Evolutionary conservation across 2,797 vertebrate genomes (phyloP).

Genomic region (Leptodactylus fallax): DNA sequence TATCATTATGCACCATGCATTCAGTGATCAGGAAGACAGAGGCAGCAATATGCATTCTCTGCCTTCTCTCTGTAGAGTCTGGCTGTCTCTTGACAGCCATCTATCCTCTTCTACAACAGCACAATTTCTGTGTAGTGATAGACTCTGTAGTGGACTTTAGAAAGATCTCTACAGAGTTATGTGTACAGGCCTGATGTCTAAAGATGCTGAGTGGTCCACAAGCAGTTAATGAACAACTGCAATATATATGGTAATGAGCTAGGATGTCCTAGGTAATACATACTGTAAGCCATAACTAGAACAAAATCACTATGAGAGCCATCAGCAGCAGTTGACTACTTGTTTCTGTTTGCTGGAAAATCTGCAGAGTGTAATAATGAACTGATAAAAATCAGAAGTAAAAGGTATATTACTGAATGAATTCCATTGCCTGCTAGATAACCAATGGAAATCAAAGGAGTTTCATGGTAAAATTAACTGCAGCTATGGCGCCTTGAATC

Average conservation of each 20-base stretch:
- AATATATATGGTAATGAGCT: background rate
- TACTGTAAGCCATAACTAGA: background rate
- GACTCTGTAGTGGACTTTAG: too few species aligned
- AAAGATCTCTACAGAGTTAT: background rate
- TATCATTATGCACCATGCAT: too few species aligned
- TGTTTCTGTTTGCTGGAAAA: background rate
- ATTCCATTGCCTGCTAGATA: background rate
- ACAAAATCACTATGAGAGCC: background rate
- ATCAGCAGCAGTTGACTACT: background rate
- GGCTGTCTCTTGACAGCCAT: too few species aligned
- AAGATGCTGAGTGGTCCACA: too few species aligned
- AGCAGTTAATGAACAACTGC: background rate
- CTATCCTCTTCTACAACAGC: too few species aligned
- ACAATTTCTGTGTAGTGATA: too few species aligned
- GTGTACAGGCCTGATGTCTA: too few species aligned
- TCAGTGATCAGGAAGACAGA: too few species aligned
- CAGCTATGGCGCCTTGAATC: background rate
- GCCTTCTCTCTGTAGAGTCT: too few species aligned
- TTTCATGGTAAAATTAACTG: background rate
- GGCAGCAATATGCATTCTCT: too few species aligned
- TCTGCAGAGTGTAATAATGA: background rate
- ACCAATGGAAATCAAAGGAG: background rate
- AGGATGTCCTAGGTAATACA: background rate
- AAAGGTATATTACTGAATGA: background rate
- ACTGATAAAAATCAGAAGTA: background rate